phyloP scores from a whole-genome alignment of 2,888 invertebrate genomes.

The Bombyx huttoni region DNA sequence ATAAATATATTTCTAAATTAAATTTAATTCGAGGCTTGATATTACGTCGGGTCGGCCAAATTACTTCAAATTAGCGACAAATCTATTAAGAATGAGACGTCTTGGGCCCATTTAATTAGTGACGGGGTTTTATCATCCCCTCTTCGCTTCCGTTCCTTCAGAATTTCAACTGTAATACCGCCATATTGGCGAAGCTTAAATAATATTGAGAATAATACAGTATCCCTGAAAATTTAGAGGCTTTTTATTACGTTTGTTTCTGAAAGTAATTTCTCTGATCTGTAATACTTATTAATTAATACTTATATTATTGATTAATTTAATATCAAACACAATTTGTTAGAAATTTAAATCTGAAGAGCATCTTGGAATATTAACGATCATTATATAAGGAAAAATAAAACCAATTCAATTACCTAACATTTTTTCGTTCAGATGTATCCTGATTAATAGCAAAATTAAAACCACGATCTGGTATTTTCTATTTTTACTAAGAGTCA shows the following conservation, averaged over 20 bases:
- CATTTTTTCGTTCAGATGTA: too few species aligned
- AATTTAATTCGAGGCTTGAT: constrained; percentile 45
- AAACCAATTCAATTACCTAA: too few species aligned
- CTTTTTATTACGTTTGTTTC: constrained; percentile 3
- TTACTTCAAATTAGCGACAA: constrained; percentile 63
- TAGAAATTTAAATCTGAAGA: too few species aligned
- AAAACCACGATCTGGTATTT: constrained; percentile 11
- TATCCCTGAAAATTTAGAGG: constrained; percentile 10
- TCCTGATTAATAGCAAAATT: too few species aligned
- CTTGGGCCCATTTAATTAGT: constrained; percentile 66
- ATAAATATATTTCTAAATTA: constrained; percentile 20
- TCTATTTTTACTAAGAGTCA: constrained; percentile 16
- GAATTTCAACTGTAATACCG: constrained; percentile 51
- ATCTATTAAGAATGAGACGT: constrained; percentile 64
- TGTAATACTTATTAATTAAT: neutral
- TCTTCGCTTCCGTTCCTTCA: constrained; percentile 50
- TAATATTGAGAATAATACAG: constrained; percentile 43
- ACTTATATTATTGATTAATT: too few species aligned
- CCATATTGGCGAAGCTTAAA: constrained; percentile 57
- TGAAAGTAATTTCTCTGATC: constrained; percentile 8
- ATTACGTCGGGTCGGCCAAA: constrained; percentile 38
- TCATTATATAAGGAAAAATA: too few species aligned
- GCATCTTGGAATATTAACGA: too few species aligned
- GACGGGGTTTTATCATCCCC: constrained; percentile 64
- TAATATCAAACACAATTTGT: too few species aligned